Percentiles rank a stretch among this genome's conserved stretches.
phyloP scores from a whole-genome alignment of 2,113 vertebrate species.

The Albula glossodonta region DNA sequence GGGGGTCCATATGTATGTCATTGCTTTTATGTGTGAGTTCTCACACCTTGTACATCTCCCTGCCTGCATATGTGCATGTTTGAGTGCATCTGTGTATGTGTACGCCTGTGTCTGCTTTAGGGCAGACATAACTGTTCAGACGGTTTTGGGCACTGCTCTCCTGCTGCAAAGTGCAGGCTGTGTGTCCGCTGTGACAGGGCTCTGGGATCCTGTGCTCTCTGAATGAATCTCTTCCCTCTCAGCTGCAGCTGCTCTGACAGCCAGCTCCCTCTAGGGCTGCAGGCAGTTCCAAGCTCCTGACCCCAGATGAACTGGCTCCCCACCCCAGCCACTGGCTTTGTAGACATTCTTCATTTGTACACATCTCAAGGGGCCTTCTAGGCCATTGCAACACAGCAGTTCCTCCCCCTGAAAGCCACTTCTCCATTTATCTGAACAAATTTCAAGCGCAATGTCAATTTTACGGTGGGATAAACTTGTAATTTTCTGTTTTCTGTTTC shows the following conservation, averaged over 20 bases:
- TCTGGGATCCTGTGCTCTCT: not conserved
- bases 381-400: constrained; percentile 33
- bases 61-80: not conserved
- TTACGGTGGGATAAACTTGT: constrained; percentile 70
- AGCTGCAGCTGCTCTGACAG: not conserved
- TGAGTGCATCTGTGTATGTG: not conserved
- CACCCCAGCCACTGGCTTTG: constrained; percentile 13
- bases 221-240: not conserved
- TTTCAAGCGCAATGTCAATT: constrained; percentile 53
- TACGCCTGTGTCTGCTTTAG: too few species aligned
- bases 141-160: too few species aligned
- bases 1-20: too few species aligned
- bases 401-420: constrained; percentile 25
- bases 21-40: too few species aligned
- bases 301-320: not conserved
- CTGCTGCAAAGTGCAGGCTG: too few species aligned
- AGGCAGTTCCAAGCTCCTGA: constrained; percentile 44
- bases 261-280: constrained; percentile 16
- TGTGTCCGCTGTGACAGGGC: too few species aligned
- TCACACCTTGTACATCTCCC: too few species aligned
- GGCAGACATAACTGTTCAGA: too few species aligned
- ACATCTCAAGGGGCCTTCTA: constrained; percentile 18
- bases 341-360: not conserved
- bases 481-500: constrained; percentile 54
- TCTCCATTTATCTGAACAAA: constrained; percentile 39